Conservation (phyloP, 2,888 invertebrate species). For the Pandemis heparana region DNA sequence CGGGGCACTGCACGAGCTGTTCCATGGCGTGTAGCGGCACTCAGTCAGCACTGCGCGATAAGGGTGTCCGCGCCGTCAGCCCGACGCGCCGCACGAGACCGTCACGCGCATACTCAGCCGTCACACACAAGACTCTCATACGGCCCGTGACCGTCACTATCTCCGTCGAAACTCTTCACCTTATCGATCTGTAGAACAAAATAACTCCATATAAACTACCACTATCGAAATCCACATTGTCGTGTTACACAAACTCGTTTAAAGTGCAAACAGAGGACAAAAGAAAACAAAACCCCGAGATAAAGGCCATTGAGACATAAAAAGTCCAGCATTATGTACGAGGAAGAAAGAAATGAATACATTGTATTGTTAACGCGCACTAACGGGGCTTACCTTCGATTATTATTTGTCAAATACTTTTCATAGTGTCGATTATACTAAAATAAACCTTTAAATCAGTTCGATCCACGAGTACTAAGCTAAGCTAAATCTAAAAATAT, state of each 20-base stretch:
- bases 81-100: constrained; percentile 65
- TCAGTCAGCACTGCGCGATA: constrained; percentile 10
- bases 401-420: constrained; percentile 72
- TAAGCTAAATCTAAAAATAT: constrained; percentile 83
- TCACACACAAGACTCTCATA: constrained; percentile 70
- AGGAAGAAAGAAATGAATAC: constrained; percentile 65
- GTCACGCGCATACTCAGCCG: constrained; percentile 78
- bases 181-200: constrained; percentile 83
- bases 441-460: constrained; percentile 63
- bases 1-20: constrained; percentile 89
- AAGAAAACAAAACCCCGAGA: constrained; percentile 84
- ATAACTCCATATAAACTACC: constrained; percentile 70
- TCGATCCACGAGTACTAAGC: constrained; percentile 55
- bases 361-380: constrained; percentile 54
- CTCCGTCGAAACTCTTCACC: constrained; percentile 72
- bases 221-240: constrained; percentile 61
- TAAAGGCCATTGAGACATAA: constrained; percentile 85
- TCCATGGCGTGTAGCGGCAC: constrained; percentile 68
- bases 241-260: constrained; percentile 72
- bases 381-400: constrained; percentile 65
- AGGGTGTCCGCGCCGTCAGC: constrained; percentile 56
- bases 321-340: constrained; percentile 74
- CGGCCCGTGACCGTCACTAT: constrained; percentile 74
- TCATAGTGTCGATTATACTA: constrained; percentile 70
- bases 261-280: constrained; percentile 77